Base-by-base conservation (phyloP, 2,113 vertebrate species). In the Spea bombifrons region DNA sequence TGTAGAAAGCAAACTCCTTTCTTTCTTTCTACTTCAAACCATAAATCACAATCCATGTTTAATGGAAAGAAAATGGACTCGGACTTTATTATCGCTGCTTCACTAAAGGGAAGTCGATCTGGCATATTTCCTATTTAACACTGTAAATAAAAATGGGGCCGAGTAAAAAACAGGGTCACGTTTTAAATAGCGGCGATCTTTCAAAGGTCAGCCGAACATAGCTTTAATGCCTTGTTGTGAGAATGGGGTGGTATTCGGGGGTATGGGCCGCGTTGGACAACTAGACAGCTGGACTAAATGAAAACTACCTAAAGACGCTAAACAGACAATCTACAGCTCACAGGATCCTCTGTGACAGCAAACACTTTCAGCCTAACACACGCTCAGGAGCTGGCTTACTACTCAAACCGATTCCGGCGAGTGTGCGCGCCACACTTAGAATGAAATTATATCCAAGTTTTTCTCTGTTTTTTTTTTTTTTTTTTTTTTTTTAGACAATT, bases 361-460 rank as follows among this genome's bases (percentile, higher is more conserved):
- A 87, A 91, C 83, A 87, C 74, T 83, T 30, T 30, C 89, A 89
- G 88, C 87, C 86, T 85, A 61, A 63, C 53, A 88, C 82, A 50
- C 0, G 81, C 86, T 65, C 84, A 82, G 86, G 90, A 89, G 84
- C 86, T 81, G 84, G 70, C 84, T 88, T 86, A 83, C 73, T 74
- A 82, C 90, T 89, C 86, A 89, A 83, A 86, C 90, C 89, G 87
- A 91, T 91, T 90, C 84, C 88, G 89, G 91, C 87, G 90, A 90
- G 89, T 88, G 86, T 87, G 89, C 86, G 88, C 73, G 87, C 89
- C 90, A 90, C 80, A 80, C 90, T 91, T 87, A 13, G 52, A 67
- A 44, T 68, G 73, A 80, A 74, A 80, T 74, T 59, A 80, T 80
- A 80, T 80, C 71, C 70, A 65, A 17, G 47, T 46, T 49, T 30